Percentiles rank a stretch among this genome's conserved stretches.
Evolutionary conservation across 2,888 invertebrate species (phyloP).

Genomic region (Parasteatoda lunata): DNA sequence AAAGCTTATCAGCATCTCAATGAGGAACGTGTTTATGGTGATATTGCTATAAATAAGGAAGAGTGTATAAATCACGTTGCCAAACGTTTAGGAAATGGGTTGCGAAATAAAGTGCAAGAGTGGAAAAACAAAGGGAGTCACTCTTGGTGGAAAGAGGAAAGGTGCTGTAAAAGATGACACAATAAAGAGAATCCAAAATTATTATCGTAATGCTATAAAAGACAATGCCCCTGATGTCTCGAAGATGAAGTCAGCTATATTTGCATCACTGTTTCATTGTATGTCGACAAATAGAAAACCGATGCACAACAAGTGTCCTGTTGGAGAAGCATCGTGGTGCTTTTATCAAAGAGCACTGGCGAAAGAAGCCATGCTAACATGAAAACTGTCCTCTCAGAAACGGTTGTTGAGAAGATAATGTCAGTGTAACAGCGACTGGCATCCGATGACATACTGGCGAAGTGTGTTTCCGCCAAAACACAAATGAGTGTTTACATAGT

Average conservation of each 20-base stretch:
- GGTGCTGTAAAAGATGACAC: not conserved
- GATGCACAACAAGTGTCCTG: not conserved
- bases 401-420: not conserved
- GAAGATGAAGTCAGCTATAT: not conserved
- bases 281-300: not conserved
- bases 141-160: not conserved
- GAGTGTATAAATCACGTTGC: not conserved
- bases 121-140: not conserved
- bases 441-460: not conserved
- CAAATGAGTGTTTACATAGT: slow-evolving; percentile 6
- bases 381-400: not conserved
- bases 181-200: not conserved
- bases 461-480: not conserved
- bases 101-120: not conserved
- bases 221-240: not conserved
- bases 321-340: not conserved
- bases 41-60: not conserved
- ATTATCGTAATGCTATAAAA: not conserved
- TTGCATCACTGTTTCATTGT: not conserved
- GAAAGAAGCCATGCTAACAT: not conserved
- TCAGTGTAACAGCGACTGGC: not conserved
- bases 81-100: not conserved
- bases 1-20: not conserved
- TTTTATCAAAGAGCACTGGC: not conserved
- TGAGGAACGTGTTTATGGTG: not conserved